phyloP scores from a whole-genome alignment of 2,888 invertebrate species.

The Lithosia quadra region DNA sequence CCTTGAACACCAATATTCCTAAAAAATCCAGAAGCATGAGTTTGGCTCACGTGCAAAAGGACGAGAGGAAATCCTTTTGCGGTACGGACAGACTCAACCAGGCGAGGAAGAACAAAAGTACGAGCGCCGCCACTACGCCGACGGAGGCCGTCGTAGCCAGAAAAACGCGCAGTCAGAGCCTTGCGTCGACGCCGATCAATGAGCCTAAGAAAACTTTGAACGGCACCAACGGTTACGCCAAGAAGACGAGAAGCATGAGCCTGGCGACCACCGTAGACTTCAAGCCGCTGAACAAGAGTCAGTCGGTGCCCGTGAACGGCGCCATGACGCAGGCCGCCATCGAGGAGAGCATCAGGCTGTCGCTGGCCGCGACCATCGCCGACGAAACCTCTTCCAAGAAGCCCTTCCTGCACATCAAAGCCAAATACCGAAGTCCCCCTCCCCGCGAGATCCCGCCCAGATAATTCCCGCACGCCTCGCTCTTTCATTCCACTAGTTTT shows the following conservation, averaged over 20 bases:
- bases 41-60: conserved; percentile 63
- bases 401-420: conserved; percentile 90
- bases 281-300: conserved; percentile 66
- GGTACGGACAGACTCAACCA: conserved; percentile 72
- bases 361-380: conserved; percentile 76
- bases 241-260: conserved; percentile 81
- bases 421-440: conserved; percentile 91
- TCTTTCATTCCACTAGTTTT: conserved; percentile 74
- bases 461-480: conserved; percentile 61
- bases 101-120: conserved; percentile 56
- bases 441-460: conserved; percentile 88
- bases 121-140: conserved; percentile 67
- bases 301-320: conserved; percentile 63
- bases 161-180: conserved; percentile 76
- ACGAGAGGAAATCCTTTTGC: conserved; percentile 67
- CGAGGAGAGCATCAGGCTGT: conserved; percentile 80
- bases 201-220: conserved; percentile 66
- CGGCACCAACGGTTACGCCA: conserved; percentile 61
- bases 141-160: conserved; percentile 54
- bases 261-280: conserved; percentile 67
- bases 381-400: conserved; percentile 76
- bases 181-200: conserved; percentile 73
- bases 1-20: conserved; percentile 60
- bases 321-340: conserved; percentile 82
- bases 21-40: conserved; percentile 82